Evolutionary conservation across 2,113 vertebrate genomes (phyloP), one percentile per base, ranked within the genome.

Genomic region (Trematomus loennbergii): DNA sequence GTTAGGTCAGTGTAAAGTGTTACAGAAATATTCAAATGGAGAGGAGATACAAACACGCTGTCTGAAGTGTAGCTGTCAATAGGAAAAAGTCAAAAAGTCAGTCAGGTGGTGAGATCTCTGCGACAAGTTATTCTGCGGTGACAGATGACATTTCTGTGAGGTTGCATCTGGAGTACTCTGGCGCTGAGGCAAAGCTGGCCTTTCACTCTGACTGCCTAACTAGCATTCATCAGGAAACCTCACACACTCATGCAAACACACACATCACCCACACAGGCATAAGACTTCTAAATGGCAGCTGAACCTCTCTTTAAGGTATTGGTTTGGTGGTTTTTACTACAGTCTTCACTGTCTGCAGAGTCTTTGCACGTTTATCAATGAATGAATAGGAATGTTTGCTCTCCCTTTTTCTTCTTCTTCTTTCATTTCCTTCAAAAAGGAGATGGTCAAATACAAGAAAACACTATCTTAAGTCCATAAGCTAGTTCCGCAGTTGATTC

Each of bases 81-180:
- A 54, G 61, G 36, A 53, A 92, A 93, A 92, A 92, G 86, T 87
- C 74, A 82, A 69, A 88, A 85, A 90, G 90, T 82, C 85, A 84
- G 71, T 91, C 87, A 90, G 90, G 88, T 87, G 88, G 70, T 63
- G 75, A 85, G 79, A 89, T 91, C 72, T 81, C 55, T 20, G 77
- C 22, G 64, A 88, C 83, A 91, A 93, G 89, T 91, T 92, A 87
- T 91, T 91, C 80, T 61, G 81, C 72, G 43, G 63, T 89, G 90
- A 94, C 91, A 89, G 89, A 84, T 94, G 91, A 94, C 93, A 93
- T 94, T 94, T 94, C 75, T 82, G 82, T 72, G 81, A 88, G 90
- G 85, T 87, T 84, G 81, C 84, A 86, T 88, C 83, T 81, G 88
- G 80, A 90, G 80, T 76, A 53, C 58, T 84, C 69, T 86, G 81